phyloP scores from a whole-genome alignment of 2,113 vertebrate genomes.

The Arvicanthis niloticus region DNA sequence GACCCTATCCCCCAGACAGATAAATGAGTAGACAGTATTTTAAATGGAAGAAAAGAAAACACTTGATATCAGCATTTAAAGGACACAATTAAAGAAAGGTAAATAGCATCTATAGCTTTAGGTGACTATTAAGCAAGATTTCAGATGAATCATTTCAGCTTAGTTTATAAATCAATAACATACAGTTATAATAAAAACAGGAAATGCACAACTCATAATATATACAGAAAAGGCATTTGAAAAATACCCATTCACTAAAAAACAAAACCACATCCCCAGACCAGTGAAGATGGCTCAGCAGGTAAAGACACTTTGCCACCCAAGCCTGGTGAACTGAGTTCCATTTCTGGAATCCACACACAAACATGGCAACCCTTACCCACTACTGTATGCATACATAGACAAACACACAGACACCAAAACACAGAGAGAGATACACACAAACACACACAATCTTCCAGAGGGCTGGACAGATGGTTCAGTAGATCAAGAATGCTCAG shows the following conservation, averaged over 20 bases:
- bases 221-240: neutral
- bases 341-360: neutral
- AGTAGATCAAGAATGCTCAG: neutral
- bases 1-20: neutral
- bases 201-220: neutral
- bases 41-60: conserved; percentile 49
- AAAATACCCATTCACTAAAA: neutral
- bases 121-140: neutral
- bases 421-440: neutral
- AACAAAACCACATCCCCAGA: neutral
- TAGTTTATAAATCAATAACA: neutral
- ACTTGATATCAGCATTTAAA: neutral
- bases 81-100: neutral
- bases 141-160: neutral
- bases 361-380: neutral
- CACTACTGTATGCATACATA: neutral
- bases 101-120: conserved; percentile 22
- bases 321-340: neutral
- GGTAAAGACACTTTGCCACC: neutral
- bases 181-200: neutral
- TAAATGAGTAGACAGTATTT: neutral
- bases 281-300: neutral
- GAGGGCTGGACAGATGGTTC: neutral
- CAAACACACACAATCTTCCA: neutral
- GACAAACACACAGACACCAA: neutral